Conservation (phyloP, 2,888 invertebrate genomes). For the Scaptodrosophila latifasciaeformis region DNA sequence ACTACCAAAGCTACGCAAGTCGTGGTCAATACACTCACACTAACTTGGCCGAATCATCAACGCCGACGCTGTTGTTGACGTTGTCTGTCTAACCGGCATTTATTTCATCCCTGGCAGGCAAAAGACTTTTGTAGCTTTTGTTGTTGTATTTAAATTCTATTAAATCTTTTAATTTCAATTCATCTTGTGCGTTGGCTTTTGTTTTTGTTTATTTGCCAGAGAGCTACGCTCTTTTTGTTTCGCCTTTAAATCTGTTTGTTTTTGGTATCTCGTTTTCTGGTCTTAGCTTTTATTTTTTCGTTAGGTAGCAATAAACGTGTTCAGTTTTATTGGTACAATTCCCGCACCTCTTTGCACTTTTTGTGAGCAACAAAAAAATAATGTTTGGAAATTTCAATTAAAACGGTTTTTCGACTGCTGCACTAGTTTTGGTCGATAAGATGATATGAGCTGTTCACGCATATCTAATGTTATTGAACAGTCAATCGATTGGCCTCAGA, state of each 20-base stretch:
- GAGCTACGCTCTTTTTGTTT: slow-evolving; percentile 13
- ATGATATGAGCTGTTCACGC: neutral
- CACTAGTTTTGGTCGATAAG: slow-evolving; percentile 22
- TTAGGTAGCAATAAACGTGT: slow-evolving; percentile 10
- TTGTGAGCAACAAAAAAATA: neutral
- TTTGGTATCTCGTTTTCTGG: neutral
- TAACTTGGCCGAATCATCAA: slow-evolving; percentile 10
- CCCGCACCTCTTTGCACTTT: neutral
- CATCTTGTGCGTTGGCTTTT: slow-evolving; percentile 37
- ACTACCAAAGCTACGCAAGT: slow-evolving; percentile 14
- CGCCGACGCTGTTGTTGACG: slow-evolving; percentile 15
- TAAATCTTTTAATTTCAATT: slow-evolving; percentile 54
- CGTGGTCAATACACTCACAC: slow-evolving; percentile 10
- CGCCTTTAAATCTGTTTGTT: slow-evolving; percentile 3
- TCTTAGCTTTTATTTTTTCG: slow-evolving; percentile 1
- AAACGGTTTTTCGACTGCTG: neutral
- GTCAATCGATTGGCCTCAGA: slow-evolving; percentile 19
- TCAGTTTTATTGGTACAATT: neutral
- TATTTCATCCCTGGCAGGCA: slow-evolving; percentile 35
- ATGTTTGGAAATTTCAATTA: neutral
- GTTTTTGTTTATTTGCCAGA: slow-evolving; percentile 10
- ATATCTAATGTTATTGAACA: neutral
- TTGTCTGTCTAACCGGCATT: slow-evolving; percentile 28
- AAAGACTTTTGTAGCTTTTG: too few relatives aligned
- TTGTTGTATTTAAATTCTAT: slow-evolving; percentile 49